Evolutionary conservation across 2,888 invertebrate genomes (phyloP), one percentile per base, ranked within the genome.

Genomic region (Prenolepis imparis): DNA sequence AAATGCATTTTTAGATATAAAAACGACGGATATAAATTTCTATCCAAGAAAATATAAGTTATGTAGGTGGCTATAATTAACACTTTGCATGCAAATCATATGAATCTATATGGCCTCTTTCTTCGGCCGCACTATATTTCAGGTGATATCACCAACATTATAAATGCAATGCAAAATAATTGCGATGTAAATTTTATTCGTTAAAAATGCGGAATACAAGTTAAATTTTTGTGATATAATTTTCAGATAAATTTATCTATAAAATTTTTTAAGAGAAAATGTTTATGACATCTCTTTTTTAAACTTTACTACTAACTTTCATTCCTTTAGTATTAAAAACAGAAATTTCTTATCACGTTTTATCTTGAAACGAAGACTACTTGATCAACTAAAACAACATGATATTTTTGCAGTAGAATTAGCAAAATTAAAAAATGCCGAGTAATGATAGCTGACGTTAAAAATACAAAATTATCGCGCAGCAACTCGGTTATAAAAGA

Each of bases 401-500:
- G 39, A 28, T 9, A 15, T 2, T 72, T 57, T 6, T 44, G 18
- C 11, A 28, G 74, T 48, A 28, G 15, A 21, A 68, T 64, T 64
- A 28, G 39, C 32, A n/a, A n/a, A 72, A 59, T 73, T 63, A 72
- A 24, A 9, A 59, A 32, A 28, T 48, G 73, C 36, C 32, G 63
- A 57, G 48, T 85, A 87, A 87, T 78, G 85, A 73, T 75, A 83
- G 55, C 28, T 8, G 36, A 61, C 64, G 48, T 36, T 36, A 32
- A 59, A 73, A 41, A 21, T 36, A 61, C 8, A 24, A 9, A n/a
- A 9, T 11, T 44, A 44, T 74, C 3, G 24, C 11, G 18, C 12
- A 1, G n/a, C 1, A 11, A 48, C 11, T n/a, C 9, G 15, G 11
- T 6, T 55, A 18, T 9, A 0, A 12, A 52, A 55, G 36, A 52